Evolutionary conservation across 2,113 vertebrate species (phyloP).

Genomic region (Grus americana): DNA sequence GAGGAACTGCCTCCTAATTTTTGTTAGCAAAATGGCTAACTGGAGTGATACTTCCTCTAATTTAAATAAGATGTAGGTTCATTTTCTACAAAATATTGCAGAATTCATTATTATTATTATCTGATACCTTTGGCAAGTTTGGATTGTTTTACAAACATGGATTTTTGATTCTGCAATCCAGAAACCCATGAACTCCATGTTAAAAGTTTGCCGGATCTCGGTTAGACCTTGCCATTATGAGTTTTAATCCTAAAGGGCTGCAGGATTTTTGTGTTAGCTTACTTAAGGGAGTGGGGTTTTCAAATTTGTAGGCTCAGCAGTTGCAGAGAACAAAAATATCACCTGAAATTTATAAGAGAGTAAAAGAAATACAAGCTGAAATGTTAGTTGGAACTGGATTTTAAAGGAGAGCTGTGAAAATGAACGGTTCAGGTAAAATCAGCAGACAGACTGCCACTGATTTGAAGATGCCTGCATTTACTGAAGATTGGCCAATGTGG

Average conservation of each 20-base stretch:
- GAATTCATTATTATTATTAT: not conserved
- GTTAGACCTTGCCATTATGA: not conserved
- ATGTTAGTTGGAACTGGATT: not conserved
- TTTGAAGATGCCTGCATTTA: not conserved
- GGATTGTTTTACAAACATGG: not conserved
- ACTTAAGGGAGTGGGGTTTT: not conserved
- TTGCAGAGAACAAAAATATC: not conserved
- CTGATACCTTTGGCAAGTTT: not conserved
- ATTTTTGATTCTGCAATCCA: not conserved
- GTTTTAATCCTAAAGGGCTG: not conserved
- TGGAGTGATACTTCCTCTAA: not conserved
- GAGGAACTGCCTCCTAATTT: not conserved
- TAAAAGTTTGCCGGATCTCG: not conserved
- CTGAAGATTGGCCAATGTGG: conserved; percentile 40
- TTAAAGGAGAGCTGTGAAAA: not conserved
- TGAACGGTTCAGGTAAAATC: not conserved
- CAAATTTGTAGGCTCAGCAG: not conserved
- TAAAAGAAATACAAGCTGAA: not conserved
- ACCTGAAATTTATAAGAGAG: not conserved
- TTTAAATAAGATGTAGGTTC: not conserved
- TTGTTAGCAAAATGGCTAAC: not conserved
- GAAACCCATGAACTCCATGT: not conserved
- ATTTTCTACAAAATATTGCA: not conserved
- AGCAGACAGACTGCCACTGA: not conserved
- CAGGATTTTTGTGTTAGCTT: not conserved